Evolutionary conservation across 2,113 vertebrate genomes (phyloP).

Genomic region (Dasyurus viverrinus): DNA sequence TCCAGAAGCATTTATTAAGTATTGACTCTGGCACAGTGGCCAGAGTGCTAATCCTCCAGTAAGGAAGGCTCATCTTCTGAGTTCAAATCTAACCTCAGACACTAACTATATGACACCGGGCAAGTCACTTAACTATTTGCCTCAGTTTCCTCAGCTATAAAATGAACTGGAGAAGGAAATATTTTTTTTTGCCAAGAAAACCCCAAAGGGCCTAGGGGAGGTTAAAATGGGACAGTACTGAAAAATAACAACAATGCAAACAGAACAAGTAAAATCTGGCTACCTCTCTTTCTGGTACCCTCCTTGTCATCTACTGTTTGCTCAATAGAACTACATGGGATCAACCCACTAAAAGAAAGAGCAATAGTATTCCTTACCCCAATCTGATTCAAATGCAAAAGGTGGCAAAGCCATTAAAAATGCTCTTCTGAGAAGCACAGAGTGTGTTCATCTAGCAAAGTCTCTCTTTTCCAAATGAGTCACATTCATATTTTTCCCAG

Average conservation of each 20-base stretch:
- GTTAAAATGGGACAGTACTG: too few relatives aligned
- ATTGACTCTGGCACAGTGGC: not conserved
- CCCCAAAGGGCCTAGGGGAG: too few relatives aligned
- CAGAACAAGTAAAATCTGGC: not conserved
- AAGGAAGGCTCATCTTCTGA: not conserved
- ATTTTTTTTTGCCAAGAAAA: too few relatives aligned
- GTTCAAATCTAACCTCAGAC: not conserved
- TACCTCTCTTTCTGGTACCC: not conserved
- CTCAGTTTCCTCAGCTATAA: slow-evolving; percentile 2
- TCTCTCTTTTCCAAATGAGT: not conserved
- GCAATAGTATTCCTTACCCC: not conserved
- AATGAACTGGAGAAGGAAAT: not conserved
- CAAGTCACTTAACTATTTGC: not conserved
- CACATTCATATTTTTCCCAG: not conserved
- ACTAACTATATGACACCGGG: not conserved
- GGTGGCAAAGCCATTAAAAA: not conserved
- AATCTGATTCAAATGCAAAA: not conserved
- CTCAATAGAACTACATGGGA: too few relatives aligned
- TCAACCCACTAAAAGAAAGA: not conserved
- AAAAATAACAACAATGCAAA: not conserved
- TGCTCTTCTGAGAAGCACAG: not conserved
- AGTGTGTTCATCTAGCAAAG: not conserved
- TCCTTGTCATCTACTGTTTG: not conserved
- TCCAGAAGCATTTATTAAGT: not conserved
- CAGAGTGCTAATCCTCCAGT: not conserved